Base-by-base conservation (phyloP, 2,888 invertebrate genomes). In the Drosophila ezoana region DNA sequence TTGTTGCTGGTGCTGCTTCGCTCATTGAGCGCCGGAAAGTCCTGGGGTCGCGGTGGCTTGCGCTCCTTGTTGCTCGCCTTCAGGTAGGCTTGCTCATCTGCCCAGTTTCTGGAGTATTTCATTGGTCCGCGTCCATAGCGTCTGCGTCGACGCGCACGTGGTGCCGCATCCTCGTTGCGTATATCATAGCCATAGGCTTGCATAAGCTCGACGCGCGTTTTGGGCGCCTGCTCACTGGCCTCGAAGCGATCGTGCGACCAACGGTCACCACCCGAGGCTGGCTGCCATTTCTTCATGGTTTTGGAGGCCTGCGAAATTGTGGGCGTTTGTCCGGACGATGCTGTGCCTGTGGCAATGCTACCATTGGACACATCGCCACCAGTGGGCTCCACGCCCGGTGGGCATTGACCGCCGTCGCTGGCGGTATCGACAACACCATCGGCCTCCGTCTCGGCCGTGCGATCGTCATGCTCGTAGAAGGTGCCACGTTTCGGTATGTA, bases 401-500 rank as follows among this genome's bases (percentile, higher is more conserved):
- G 44, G 16, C 63, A 41, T 16, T 70, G 87, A 4, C 64, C 53
- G 8, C 66, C 67, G 41, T 71, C 77, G 20, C 62, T 69, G 40
- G 43, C 79, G 3, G 70, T 73, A 35, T 85, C 88, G 0, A 35
- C 32, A 10, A 35, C 10, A 11, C 43, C 59, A 1, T 80, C 87
- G 4, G 75, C 79, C 33, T 90, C 90, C n/a, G 95, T 95, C 49
- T 95, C 96, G 18, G 95, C 95, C 5, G 97, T 97, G 71, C 98
- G 93, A 89, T 98, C 97, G 90, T 99, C 99, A 89, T 99, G 99
- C 85, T 99, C 99, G 89, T 99, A 99, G 92, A 99, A 99, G 0
- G 97, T 97, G 0, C 99, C 99, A 78, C 96, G 94, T 91, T 98
- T 98, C 0, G 99, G 99, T 79, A 99, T 98, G 92, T 98, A 99